Evolutionary conservation across 2,888 invertebrate genomes (phyloP), one percentile per base, ranked within the genome.

Genomic region (Notodromas monacha): DNA sequence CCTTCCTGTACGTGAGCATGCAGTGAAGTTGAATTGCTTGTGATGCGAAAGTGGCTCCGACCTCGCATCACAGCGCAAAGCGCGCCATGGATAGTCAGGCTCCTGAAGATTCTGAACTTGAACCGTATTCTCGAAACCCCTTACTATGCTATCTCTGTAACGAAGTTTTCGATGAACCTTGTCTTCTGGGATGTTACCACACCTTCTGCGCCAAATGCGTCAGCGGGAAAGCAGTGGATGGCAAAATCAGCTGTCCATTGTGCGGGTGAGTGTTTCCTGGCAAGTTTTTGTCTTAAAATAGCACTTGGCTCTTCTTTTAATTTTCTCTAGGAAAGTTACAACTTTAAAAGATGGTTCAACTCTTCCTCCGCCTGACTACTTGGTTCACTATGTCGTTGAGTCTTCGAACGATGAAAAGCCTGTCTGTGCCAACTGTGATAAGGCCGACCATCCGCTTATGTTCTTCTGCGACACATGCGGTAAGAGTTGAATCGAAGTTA

Each of bases 401-500:
- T 54, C 64, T 31, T 61, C 65, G 1, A 61, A 64, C 41, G 63
- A 65, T 36, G 62, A 64, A 40, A 62, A 64, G 44, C 66, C 68
- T 30, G 58, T 61, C 4, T 69, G 69, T 50, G 66, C 68, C 36
- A 69, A 69, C 48, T 69, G 69, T 49, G 68, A 69, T 49, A 66
- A 67, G 41, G 49, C 61, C 13, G 61, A 62, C 43, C 55, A 60
- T 36, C 49, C 56, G 34, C 63, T 64, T 33, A 68, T 69, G 68
- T 68, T 56, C 47, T 68, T 66, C 53, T 69, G 69, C 52, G 66
- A 64, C 44, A 69, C 68, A 29, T 69, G 69, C 45, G 62, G 64
- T 63, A n/a, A n/a, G 21, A 21, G 21, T 21, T n/a, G n/a, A 6
- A 21, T 21, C 21, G 6, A 21, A 21, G n/a, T n/a, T n/a, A n/a